phyloP scores from a whole-genome alignment of 92 coral and sea anemone genomes.

The Zoanthus sansibaricus region DNA sequence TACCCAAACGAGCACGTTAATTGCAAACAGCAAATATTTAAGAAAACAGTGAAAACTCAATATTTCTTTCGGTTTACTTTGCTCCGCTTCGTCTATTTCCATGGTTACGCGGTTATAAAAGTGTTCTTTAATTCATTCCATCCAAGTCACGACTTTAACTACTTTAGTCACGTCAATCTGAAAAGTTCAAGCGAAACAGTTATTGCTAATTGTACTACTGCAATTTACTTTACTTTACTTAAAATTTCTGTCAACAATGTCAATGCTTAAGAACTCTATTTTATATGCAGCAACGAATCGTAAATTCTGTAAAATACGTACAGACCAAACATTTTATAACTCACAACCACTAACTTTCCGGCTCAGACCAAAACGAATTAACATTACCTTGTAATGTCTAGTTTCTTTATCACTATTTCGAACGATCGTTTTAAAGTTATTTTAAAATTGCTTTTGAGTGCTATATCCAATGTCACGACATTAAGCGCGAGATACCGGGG shows the following conservation, averaged over 20 bases:
- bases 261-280: not conserved
- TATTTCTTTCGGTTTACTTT: constrained; percentile 21
- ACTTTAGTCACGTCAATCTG: not conserved
- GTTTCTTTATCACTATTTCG: too few relatives aligned
- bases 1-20: constrained; percentile 84
- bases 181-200: not conserved
- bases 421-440: too few relatives aligned
- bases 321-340: too few relatives aligned
- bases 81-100: constrained; percentile 38
- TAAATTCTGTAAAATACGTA: too few relatives aligned
- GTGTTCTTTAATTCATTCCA: not conserved
- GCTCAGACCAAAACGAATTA: too few relatives aligned
- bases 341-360: too few relatives aligned
- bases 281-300: too few relatives aligned
- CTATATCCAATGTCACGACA: not conserved
- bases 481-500: not conserved
- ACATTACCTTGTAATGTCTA: too few relatives aligned
- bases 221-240: not conserved
- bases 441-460: too few relatives aligned
- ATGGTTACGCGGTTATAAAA: not conserved
- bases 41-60: constrained; percentile 70
- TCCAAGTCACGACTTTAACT: not conserved
- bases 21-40: constrained; percentile 78
- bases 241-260: not conserved
- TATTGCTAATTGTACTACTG: not conserved